phyloP scores from a whole-genome alignment of 2,888 invertebrate species.

The Zonitis immaculata region DNA sequence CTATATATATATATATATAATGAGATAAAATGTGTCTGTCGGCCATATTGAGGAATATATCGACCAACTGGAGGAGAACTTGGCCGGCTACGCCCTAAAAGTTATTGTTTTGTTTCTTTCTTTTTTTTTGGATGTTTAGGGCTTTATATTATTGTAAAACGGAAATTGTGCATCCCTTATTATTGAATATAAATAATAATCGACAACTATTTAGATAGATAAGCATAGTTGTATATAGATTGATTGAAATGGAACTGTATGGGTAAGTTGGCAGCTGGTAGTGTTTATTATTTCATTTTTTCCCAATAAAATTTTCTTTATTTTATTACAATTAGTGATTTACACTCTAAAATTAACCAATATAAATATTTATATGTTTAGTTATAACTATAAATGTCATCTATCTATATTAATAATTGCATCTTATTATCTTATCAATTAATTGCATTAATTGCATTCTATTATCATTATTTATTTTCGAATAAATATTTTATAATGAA shows the following conservation, averaged over 20 bases:
- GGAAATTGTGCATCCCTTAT: no score
- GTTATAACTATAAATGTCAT: neutral
- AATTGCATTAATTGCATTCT: neutral
- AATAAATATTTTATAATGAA: neutral
- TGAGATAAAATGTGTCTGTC: slow-evolving; percentile 33
- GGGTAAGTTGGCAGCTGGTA: no score
- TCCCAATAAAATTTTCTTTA: no score
- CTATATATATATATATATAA: slow-evolving; percentile 18
- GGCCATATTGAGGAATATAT: slow-evolving; percentile 46
- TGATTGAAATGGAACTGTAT: no score
- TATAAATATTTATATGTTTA: neutral
- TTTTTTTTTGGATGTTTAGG: no score
- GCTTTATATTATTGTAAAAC: slow-evolving; percentile 32
- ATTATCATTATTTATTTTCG: neutral
- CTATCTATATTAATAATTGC: neutral
- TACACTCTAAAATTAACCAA: no score
- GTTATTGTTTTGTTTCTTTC: slow-evolving; percentile 35
- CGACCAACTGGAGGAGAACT: slow-evolving; percentile 44
- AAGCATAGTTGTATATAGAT: no score
- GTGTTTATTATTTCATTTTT: no score
- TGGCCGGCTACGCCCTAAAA: slow-evolving; percentile 45
- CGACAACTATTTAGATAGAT: no score
- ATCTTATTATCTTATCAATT: neutral
- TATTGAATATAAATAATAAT: no score
- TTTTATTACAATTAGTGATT: no score